Conservation (phyloP, 2,797 vertebrate species). For the Rhynchotus rufescens region DNA sequence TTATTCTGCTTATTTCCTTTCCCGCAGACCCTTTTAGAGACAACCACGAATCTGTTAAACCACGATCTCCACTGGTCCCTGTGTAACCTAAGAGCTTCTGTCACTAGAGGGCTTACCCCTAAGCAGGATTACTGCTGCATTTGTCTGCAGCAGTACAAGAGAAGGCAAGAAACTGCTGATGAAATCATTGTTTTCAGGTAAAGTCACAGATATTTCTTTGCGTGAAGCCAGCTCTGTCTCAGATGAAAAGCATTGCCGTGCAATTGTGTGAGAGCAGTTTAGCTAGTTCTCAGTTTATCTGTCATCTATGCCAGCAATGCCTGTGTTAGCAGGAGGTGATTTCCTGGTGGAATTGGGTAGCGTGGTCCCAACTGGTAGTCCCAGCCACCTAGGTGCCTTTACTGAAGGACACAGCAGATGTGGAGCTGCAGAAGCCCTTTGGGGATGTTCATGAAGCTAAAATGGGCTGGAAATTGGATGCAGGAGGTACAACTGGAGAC, state of each 20-base stretch:
- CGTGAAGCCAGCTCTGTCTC: not conserved
- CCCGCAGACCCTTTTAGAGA: conserved; percentile 92
- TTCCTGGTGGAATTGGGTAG: not conserved
- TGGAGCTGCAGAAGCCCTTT: not conserved
- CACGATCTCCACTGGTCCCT: conserved; percentile 98
- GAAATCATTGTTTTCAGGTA: conserved; percentile 97
- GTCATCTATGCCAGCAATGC: not conserved
- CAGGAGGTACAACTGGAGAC: not conserved
- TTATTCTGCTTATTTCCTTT: not conserved
- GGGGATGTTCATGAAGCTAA: not conserved
- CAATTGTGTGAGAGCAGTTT: not conserved
- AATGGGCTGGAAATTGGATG: not conserved
- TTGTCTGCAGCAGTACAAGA: conserved; percentile 95
- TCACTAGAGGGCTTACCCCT: conserved; percentile 92
- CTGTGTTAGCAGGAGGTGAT: not conserved
- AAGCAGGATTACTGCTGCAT: conserved; percentile 94
- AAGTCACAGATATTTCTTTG: not conserved
- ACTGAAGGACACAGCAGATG: not conserved
- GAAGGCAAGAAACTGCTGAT: conserved; percentile 88
- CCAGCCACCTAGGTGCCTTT: not conserved
- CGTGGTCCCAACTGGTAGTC: not conserved
- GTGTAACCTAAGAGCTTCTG: conserved; percentile 90
- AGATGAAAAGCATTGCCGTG: not conserved
- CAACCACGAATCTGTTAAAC: conserved; percentile 93
- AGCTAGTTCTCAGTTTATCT: not conserved